These are phyloP conservation scores for Ceryle rudis DNA, from an alignment of 2,797 vertebrate species.

Conservation along the genomic window DNA sequence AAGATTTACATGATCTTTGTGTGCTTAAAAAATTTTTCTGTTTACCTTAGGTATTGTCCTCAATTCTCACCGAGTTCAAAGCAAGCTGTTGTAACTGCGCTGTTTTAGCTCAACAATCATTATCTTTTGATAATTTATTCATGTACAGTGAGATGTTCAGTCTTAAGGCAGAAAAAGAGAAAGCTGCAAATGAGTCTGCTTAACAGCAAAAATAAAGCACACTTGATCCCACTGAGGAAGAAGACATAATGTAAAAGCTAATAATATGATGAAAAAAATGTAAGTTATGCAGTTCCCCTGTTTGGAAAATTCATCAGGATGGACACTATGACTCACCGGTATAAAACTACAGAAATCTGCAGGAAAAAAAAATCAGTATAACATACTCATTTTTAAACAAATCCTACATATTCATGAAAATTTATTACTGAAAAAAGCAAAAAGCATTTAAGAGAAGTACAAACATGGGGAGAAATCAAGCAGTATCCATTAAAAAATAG, in stretches of 20 bases:
- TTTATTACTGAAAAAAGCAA: neutral
- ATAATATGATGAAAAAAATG: neutral
- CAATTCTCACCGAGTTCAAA: neutral
- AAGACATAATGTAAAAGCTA: neutral
- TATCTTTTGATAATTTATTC: neutral
- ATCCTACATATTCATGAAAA: neutral
- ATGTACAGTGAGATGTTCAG: neutral
- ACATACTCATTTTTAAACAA: neutral
- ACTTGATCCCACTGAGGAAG: neutral
- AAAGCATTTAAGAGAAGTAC: neutral
- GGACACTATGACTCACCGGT: neutral
- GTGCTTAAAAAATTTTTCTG: neutral
- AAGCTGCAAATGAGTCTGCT: neutral
- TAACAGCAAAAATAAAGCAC: neutral
- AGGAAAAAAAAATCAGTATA: neutral
- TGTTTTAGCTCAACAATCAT: neutral
- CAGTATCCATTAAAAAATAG: neutral
- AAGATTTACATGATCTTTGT: neutral
- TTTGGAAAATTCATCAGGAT: slow-evolving; percentile 10
- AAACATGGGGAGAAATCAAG: neutral
- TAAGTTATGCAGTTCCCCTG: neutral
- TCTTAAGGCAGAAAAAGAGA: neutral
- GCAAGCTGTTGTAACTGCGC: neutral
- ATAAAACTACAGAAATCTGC: neutral
- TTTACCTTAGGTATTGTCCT: neutral